Conservation (phyloP, 2,113 vertebrate species). For the Coptodon rendalli region DNA sequence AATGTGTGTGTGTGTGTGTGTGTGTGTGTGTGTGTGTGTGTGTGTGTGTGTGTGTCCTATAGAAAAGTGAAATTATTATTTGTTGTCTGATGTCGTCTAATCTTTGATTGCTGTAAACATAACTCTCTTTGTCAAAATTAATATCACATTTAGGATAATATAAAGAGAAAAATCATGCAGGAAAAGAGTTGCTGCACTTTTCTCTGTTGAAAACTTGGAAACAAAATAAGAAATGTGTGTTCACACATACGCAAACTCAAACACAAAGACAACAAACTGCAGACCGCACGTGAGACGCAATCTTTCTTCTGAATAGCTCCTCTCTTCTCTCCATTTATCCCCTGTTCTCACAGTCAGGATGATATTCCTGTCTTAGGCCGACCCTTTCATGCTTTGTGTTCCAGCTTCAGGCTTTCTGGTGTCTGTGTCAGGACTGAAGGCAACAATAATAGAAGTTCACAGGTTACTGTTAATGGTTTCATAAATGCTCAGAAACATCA, state of each 20-base stretch:
- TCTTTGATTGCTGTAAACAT: background rate
- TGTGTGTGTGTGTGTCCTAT: background rate
- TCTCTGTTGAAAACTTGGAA: background rate
- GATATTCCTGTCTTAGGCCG: background rate
- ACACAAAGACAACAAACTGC: background rate
- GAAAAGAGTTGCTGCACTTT: background rate
- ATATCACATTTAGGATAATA: background rate
- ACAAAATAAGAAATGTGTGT: background rate
- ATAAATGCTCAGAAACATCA: background rate
- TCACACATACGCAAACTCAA: background rate
- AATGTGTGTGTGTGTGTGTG: accelerated
- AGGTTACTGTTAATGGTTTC: background rate
- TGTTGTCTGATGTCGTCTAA: background rate
- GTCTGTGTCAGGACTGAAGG: background rate
- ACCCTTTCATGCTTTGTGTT: background rate
- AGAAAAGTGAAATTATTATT: background rate
- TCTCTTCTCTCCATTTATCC: background rate
- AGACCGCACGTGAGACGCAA: background rate
- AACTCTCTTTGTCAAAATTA: background rate
- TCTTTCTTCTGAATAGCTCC: background rate
- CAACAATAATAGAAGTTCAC: background rate
- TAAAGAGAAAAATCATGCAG: background rate
- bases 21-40: background rate
- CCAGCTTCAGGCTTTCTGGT: background rate
- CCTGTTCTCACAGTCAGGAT: background rate